Base-by-base conservation (phyloP, 2,113 vertebrate species). In the Chitala chitala region DNA sequence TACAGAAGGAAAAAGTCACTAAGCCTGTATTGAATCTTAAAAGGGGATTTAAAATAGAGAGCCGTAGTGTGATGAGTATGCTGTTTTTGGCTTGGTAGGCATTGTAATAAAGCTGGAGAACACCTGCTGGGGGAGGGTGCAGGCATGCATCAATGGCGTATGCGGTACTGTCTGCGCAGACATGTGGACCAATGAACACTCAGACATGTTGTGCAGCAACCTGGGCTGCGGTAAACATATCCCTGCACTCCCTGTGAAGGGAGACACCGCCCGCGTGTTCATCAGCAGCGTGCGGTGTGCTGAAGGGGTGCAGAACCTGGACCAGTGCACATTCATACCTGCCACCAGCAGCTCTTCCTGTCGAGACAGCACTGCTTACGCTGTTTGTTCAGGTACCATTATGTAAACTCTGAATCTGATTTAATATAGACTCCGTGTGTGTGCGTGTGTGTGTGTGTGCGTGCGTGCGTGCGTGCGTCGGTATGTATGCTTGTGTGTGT, bases 301-400 rank as follows among this genome's bases (percentile, higher is more conserved):
- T 0, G 0, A 0, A 0, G 0, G 20, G 0, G 61, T 17, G 0
- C 2, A 7, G 0, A 17, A 40, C 1, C 44, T 87, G 50, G 65
- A 0, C 29, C 70, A 80, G 50, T 76, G 74, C 77, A 83, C 4
- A 51, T 76, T 87, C 0, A 20, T 86, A 1, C 10, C 1, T 8
- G 44, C 8, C 1, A 26, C 3, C 0, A 0, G 24, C 0, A 0
- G 0, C 0, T 0, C 42, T 31, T 3, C 0, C 0, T 36, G 9
- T 24, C 20, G 51, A 1, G 0, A 0, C 0, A 5, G 0, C 0
- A 3, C 69, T 4, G 83, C 59, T 31, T 61, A 65, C 15, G 76
- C 87, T 4, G n/a, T 84, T 46, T 91, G 89, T 70, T 77, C 80
- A 81, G 83, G 88, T 90, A 84, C 71, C 20, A 26, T 2, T 12